Evolutionary conservation across 2,113 vertebrate species (phyloP), one percentile per base, ranked within the genome.

Genomic region (Petromus typicus): DNA sequence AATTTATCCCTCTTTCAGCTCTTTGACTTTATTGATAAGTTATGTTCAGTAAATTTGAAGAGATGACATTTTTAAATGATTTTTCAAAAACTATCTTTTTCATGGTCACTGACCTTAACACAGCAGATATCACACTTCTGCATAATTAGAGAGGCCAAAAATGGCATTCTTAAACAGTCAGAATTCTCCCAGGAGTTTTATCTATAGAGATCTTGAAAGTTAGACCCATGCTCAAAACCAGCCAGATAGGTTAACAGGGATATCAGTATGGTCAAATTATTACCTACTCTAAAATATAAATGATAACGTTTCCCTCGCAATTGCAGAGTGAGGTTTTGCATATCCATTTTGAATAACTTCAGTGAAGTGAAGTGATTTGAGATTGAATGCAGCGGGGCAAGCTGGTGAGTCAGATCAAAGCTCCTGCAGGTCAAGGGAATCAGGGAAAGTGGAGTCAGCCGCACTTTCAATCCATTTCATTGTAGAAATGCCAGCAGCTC

Each of bases 351-450:
- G 95, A 97, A 96, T 97, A 92, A 93, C 96, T 95, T 96, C 64
- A 92, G 75, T 88, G 43, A 95, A 93, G 95, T 96, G 95, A 97
- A 96, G 96, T 96, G 95, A 97, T 98, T 96, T 97, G 96, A 96
- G 97, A 97, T 96, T 93, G 97, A 97, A 96, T 97, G 96, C 95
- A 80, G 84, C 75, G 56, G 34, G 71, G 64, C 86, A 92, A 94
- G 81, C 92, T 64, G 51, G 56, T 76, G 61, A 97, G 75, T 71
- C n/a, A 73, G 86, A 95, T 76, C 54, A 95, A 61, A 91, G 94
- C 93, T 66, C 45, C 84, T 54, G 75, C 94, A 86, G 94, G 97
- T 93, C 97, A 95, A 90, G 94, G 96, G 90, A 96, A 96, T 93
- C 86, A 64, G 27, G 6, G 22, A n/a, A 67, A 95, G 89, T 75